Evolutionary conservation across 2,888 invertebrate genomes (phyloP), one percentile per base, ranked within the genome.

Genomic region (Hemaris fuciformis): DNA sequence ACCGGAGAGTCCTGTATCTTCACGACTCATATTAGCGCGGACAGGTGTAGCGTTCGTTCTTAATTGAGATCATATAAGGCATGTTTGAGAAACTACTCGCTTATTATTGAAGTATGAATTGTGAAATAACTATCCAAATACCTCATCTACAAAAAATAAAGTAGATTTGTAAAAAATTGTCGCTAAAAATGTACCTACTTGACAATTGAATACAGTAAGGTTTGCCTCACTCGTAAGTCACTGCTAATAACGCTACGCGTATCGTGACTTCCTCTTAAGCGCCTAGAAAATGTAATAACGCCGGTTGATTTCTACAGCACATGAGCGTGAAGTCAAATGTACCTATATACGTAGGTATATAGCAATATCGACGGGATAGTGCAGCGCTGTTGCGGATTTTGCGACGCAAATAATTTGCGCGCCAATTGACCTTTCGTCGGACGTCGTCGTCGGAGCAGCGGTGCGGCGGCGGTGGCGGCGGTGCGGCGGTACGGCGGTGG

Each of bases 321-420:
- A 59, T 23, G 31, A 38, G 34, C 38, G 53, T 31, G 53, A 53
- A 46, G 27, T 59, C 23, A 18, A n/a, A 48, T 48, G 15, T 18
- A 18, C 8, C 46, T 13, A 25, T 20, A 53, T 48, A 22, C 34
- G 13, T 13, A n/a, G 5, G 8, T 27, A 27, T 48, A 23, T 23
- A 59, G 34, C 70, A 68, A 70, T 73, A 76, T 73, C 73, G 67
- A 65, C 69, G 74, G 69, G 79, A 78, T 85, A 84, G 81, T 89
- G 84, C 81, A 87, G 81, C 83, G 77, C 70, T 79, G 81, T 70
- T 86, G 83, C 81, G 82, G 85, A 85, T 90, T 90, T 88, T 88
- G 89, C 90, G 90, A 91, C 91, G 90, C 88, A 92, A 92, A 91
- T 91, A 91, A 91, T 91, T 91, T 91, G 91, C 88, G 89, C 89